These are phyloP conservation scores for Erebia epiphron DNA, from an alignment of 2,888 invertebrate genomes.

Conservation along the genomic window DNA sequence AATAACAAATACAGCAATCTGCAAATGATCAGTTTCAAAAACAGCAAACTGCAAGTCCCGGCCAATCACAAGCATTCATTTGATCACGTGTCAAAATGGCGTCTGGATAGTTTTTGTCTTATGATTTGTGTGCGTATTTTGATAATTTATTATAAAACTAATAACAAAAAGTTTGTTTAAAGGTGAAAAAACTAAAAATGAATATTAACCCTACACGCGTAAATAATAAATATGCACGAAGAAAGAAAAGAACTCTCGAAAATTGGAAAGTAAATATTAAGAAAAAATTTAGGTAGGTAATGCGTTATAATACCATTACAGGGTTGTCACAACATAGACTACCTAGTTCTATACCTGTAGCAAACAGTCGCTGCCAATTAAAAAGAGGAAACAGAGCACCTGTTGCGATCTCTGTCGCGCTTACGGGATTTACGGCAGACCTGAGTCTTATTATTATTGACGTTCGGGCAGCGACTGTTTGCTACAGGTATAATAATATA, in stretches of 20 bases:
- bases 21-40: neutral
- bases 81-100: constrained; percentile 9
- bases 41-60: neutral
- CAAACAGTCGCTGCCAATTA: too few species aligned
- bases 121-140: constrained; percentile 3
- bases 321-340: neutral
- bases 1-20: constrained; percentile 8
- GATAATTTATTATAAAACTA: constrained; percentile 8
- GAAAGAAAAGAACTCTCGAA: neutral
- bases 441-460: too few species aligned
- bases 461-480: too few species aligned
- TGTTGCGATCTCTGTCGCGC: too few species aligned
- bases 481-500: too few species aligned
- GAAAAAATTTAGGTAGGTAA: constrained; percentile 2
- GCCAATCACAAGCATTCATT: constrained; percentile 7
- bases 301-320: neutral
- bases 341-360: neutral
- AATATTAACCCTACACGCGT: too few species aligned
- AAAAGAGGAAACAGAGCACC: too few species aligned
- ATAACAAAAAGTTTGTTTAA: constrained; percentile 2
- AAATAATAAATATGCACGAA: too few species aligned
- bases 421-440: too few species aligned
- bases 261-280: constrained; percentile 11
- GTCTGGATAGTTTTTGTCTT: constrained; percentile 2
- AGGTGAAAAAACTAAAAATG: constrained; percentile 1